Evolutionary conservation across 2,888 invertebrate species (phyloP), one percentile per base, ranked within the genome.

Genomic region (Harpagoxenus sublaevis): DNA sequence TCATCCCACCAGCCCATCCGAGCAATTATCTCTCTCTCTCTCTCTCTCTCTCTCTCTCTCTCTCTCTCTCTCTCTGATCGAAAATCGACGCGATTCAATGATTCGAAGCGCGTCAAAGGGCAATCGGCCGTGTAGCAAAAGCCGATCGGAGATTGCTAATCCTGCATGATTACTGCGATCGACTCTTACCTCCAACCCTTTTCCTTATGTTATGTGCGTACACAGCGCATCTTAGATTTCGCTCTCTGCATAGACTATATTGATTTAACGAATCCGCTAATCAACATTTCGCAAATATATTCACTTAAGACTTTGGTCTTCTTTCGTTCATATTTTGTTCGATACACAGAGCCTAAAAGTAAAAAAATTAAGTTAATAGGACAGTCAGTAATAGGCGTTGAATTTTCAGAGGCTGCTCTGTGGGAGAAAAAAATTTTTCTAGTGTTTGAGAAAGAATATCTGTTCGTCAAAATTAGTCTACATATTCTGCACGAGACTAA

Each of bases 21-120:
- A 28, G 42, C 86, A 87, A 90, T 90, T 91, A 88, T 84, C 85
- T 85, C 82, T 86, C 84, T 77, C 70, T 63, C 73, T 71, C 45
- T 48, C 53, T 77, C 65, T 79, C 84, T 53, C 45, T 42, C 31
- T 55, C 31, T 31, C 6, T 35, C 3, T 35, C 5, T 23, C 45
- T 35, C 65, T 65, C 31, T 77, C 71, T 70, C 28, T 55, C 15
- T 48, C 35, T 48, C 62, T 31, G 78, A 70, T 81, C 82, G 57
- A 81, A 73, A 82, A 82, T 85, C 45, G 60, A 65, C 53, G 53
- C 62, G 70, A 81, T 81, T 60, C 79, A 81, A 60, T 60, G 84
- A 89, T 90, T 90, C 84, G 66, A 60, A 73, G 70, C 39, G 45
- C 81, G 71, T 87, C 84, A 79, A 85, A 85, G 73, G 73, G 77